phyloP scores from a whole-genome alignment of 1,140 invertebrate genomes.

The Drosophila biarmipes region DNA sequence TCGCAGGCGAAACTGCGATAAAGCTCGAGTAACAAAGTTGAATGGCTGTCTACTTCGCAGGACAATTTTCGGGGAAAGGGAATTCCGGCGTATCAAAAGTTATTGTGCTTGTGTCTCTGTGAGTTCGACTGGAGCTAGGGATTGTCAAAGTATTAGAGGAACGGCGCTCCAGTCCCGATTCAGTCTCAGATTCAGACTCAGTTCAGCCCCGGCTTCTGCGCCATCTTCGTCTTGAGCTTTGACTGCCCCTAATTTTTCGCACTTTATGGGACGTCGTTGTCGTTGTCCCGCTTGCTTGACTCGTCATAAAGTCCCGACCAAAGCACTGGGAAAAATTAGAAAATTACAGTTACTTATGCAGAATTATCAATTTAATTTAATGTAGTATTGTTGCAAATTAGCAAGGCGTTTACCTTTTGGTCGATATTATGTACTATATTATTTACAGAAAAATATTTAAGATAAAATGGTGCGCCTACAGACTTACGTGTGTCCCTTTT shows the following conservation, averaged over 20 bases:
- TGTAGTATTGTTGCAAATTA: too few species aligned
- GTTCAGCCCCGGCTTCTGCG: conserved; percentile 5
- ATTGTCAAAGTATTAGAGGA: conserved; percentile 76
- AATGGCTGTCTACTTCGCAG: conserved; percentile 55
- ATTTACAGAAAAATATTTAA: too few species aligned
- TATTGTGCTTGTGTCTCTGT: conserved; percentile 47
- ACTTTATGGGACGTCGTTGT: conserved; percentile 63
- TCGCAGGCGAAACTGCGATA: conserved; percentile 51
- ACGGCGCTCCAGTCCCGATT: conserved; percentile 22
- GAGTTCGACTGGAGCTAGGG: conserved; percentile 62
- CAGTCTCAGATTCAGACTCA: too few species aligned
- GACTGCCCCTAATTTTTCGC: conserved; percentile 73
- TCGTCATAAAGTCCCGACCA: conserved; percentile 61
- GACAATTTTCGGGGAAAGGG: conserved; percentile 7
- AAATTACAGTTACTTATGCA: too few species aligned
- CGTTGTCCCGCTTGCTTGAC: conserved; percentile 44
- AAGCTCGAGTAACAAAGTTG: conserved; percentile 78
- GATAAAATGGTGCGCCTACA: too few species aligned
- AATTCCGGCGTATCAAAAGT: conserved; percentile 62
- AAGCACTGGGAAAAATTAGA: conserved; percentile 1
- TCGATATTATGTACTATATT: too few species aligned
- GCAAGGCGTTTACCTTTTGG: too few species aligned
- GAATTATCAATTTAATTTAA: too few species aligned
- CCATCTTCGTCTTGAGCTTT: conserved; percentile 46
- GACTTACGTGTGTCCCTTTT: too few species aligned